Conservation (phyloP, 2,888 invertebrate species). For the Tyria jacobaeae region DNA sequence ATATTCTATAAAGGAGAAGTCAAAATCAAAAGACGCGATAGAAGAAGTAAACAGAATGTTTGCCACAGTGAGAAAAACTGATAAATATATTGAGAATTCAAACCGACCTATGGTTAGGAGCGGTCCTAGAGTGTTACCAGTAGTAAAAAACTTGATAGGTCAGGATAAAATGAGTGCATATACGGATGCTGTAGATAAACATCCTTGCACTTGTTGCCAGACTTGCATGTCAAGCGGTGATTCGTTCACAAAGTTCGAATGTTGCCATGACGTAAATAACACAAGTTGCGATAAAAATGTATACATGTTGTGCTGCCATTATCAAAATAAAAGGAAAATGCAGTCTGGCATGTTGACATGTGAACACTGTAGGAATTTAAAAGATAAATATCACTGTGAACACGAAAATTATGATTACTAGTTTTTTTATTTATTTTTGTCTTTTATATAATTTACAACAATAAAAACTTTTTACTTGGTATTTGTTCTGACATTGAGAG, state of each 20-base stretch:
- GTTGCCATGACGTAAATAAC: constrained; percentile 49
- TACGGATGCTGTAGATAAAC: constrained; percentile 10
- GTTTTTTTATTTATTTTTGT: constrained; percentile 32
- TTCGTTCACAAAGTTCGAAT: constrained; percentile 52
- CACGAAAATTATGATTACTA: constrained; percentile 28
- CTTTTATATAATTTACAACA: constrained; percentile 25
- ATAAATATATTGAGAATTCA: constrained; percentile 40
- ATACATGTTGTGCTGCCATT: constrained; percentile 63
- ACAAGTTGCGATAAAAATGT: constrained; percentile 55
- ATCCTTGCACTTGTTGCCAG: constrained; percentile 58
- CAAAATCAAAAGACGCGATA: constrained; percentile 71
- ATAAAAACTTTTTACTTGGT: constrained; percentile 17
- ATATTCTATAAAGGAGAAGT: constrained; percentile 68
- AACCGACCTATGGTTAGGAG: constrained; percentile 71
- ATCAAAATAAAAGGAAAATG: constrained; percentile 46
- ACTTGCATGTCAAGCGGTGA: constrained; percentile 72
- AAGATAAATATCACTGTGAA: constrained; percentile 30
- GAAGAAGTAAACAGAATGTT: constrained; percentile 81
- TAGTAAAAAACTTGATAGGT: constrained; percentile 62
- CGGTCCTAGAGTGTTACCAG: constrained; percentile 76
- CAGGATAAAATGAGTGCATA: constrained; percentile 15
- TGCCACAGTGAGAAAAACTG: constrained; percentile 66
- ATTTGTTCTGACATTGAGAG: background rate
- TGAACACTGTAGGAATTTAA: constrained; percentile 50
- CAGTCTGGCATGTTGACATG: constrained; percentile 48